Percentiles rank a stretch among this genome's conserved stretches.
These are phyloP conservation scores for Heliconius hortense DNA, from an alignment of 2,888 invertebrate genomes.

Conservation along the genomic window DNA sequence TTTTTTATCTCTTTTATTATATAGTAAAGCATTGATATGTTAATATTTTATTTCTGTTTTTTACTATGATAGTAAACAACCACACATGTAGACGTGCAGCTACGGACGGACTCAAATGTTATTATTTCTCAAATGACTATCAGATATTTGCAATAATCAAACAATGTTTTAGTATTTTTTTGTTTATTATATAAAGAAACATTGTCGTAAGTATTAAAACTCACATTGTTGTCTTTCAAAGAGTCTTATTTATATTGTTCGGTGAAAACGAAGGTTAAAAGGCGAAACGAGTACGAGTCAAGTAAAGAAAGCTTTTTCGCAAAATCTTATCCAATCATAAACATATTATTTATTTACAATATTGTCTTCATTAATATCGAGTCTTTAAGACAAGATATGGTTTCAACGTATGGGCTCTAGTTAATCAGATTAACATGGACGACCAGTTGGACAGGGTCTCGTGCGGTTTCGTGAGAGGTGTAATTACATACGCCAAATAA, in stretches of 20 bases:
- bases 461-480: slow-evolving; percentile 57
- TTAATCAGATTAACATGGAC: slow-evolving; percentile 71
- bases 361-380: slow-evolving; percentile 6
- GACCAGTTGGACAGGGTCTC: slow-evolving; percentile 60
- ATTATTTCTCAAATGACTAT: neutral
- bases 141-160: neutral
- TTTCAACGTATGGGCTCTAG: slow-evolving; percentile 51
- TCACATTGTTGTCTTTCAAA: neutral
- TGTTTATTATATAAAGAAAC: neutral
- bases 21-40: too few species aligned
- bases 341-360: neutral
- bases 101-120: neutral
- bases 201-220: neutral
- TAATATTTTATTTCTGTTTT: neutral
- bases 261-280: neutral
- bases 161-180: neutral
- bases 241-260: neutral
- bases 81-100: neutral
- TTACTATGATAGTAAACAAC: neutral
- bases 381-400: slow-evolving; percentile 16
- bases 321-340: neutral
- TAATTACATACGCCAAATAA: slow-evolving; percentile 72
- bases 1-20: too few species aligned
- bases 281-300: neutral
- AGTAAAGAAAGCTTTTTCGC: neutral